Percentiles rank a stretch among this genome's conserved stretches.
These are phyloP conservation scores for Neoseiulus cucumeris DNA, from an alignment of 1,140 invertebrate species.

Conservation along the genomic window DNA sequence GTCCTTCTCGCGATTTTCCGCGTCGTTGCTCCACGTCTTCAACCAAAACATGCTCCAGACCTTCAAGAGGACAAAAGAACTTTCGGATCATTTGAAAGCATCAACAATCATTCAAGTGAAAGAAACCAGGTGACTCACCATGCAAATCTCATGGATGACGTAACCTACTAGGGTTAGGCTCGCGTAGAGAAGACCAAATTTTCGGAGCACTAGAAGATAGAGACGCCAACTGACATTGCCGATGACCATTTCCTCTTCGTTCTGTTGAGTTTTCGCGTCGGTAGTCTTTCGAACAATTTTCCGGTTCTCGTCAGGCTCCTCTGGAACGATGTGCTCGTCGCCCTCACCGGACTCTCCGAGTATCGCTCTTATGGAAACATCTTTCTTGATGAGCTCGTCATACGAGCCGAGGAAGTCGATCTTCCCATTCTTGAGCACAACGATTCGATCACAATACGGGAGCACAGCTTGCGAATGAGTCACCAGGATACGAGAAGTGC, in stretches of 20 bases:
- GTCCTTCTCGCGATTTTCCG: neutral
- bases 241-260: neutral
- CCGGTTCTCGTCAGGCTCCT: neutral
- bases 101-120: too few relatives aligned
- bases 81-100: too few relatives aligned
- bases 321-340: constrained; percentile 13
- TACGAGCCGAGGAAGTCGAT: constrained; percentile 26
- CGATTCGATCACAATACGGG: constrained; percentile 27
- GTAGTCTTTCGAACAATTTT: neutral
- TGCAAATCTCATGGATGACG: neutral
- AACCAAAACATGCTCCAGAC: constrained; percentile 24
- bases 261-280: neutral
- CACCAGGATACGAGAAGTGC: constrained; percentile 34
- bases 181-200: neutral
- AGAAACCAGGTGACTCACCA: too few relatives aligned
- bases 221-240: neutral
- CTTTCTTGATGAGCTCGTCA: constrained; percentile 20
- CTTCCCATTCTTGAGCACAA: constrained; percentile 26
- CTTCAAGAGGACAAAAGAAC: too few relatives aligned
- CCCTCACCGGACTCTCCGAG: constrained; percentile 25
- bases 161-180: neutral
- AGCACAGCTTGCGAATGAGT: constrained; percentile 29
- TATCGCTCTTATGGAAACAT: constrained; percentile 20
- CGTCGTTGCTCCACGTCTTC: constrained; percentile 29
- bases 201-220: neutral